Evolutionary conservation across 1,140 invertebrate genomes (phyloP).

Genomic region (Apis mellifera): DNA sequence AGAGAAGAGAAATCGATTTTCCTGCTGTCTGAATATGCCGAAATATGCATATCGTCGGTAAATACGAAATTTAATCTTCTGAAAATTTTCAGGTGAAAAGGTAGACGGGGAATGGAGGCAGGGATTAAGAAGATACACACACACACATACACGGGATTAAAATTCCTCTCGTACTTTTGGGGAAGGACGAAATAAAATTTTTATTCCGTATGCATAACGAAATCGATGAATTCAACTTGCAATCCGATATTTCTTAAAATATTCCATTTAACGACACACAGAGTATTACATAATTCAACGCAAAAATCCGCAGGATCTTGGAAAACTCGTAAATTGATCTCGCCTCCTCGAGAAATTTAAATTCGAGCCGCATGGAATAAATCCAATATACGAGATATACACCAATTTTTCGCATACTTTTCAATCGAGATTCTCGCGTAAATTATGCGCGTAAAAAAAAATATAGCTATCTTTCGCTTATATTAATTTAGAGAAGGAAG

Average conservation of each 20-base stretch:
- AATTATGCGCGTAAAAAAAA: too few relatives aligned
- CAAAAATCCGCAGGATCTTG: background rate
- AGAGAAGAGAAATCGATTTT: too few relatives aligned
- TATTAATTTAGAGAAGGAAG: too few relatives aligned
- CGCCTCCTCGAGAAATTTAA: background rate
- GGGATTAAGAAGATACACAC: too few relatives aligned
- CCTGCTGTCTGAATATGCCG: too few relatives aligned
- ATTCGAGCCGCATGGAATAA: background rate
- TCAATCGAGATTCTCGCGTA: too few relatives aligned
- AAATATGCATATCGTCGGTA: background rate
- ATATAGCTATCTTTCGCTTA: too few relatives aligned
- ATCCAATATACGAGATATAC: background rate
- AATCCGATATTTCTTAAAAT: background rate
- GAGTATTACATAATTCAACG: too few relatives aligned
- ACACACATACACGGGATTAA: background rate
- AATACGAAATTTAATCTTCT: background rate
- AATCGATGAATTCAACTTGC: background rate
- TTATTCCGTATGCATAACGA: background rate
- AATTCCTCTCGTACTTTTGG: background rate
- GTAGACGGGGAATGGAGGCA: too few relatives aligned
- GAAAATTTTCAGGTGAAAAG: background rate
- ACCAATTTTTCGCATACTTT: background rate
- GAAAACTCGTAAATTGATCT: background rate
- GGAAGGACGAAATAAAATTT: background rate
- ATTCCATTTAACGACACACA: too few relatives aligned